Conservation (phyloP, 2,113 vertebrate species). For the Brachypteracias leptosomus region DNA sequence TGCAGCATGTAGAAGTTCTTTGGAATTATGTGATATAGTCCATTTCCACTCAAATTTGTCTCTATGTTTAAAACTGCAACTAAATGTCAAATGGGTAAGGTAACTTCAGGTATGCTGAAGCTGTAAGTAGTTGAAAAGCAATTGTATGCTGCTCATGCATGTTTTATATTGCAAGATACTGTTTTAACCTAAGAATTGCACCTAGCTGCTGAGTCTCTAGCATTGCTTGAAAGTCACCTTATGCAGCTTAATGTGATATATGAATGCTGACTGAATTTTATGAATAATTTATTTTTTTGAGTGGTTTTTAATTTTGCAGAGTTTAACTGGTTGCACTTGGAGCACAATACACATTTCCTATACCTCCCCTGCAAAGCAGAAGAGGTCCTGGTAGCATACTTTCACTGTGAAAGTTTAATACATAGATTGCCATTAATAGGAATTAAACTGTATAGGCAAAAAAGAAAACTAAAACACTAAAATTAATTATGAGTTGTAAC, state of each 20-base stretch:
- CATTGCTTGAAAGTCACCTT: slow-evolving; percentile 1
- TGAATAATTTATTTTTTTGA: slow-evolving; percentile 38
- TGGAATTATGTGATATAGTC: background rate
- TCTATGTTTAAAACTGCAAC: background rate
- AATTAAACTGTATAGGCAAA: background rate
- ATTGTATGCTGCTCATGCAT: background rate
- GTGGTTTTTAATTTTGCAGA: slow-evolving; percentile 21
- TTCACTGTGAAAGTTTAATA: background rate
- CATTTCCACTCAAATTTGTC: background rate
- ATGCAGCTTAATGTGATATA: background rate
- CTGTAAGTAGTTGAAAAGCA: background rate
- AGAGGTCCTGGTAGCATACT: background rate
- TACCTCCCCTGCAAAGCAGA: background rate
- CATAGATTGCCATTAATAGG: background rate
- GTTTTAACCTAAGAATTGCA: background rate
- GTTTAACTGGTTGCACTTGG: background rate
- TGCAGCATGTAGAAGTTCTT: background rate
- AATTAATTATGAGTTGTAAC: background rate
- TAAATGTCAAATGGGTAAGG: background rate
- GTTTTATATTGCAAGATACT: background rate
- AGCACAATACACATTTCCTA: background rate
- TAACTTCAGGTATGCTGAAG: background rate
- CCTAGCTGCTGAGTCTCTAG: background rate
- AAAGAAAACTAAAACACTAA: background rate
- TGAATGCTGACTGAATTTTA: slow-evolving; percentile 31